phyloP scores from a whole-genome alignment of 30 jellyfish, hydroid and myxozoan genomes.

The Turritopsis rubra region DNA sequence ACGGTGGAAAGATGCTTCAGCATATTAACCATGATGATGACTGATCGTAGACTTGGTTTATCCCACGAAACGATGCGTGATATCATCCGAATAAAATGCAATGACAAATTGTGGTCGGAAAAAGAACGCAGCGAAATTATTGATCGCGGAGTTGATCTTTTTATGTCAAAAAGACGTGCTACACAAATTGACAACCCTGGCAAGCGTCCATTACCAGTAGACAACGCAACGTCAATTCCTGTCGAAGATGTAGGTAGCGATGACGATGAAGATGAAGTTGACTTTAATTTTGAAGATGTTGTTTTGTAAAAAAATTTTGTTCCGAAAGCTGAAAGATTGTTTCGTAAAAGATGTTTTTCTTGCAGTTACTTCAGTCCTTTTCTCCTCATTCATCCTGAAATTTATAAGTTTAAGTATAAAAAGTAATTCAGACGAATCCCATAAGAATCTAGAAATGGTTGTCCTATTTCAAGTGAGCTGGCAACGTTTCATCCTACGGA shows the following conservation, averaged over 20 bases:
- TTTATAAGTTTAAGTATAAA: no score
- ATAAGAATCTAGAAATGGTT: no score
- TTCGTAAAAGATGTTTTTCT: no score
- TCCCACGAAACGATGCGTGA: constrained; percentile 43
- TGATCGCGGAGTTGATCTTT: not conserved
- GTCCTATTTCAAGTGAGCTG: no score
- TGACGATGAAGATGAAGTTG: constrained; percentile 3
- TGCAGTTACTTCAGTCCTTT: no score
- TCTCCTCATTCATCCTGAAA: no score
- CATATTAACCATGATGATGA: constrained; percentile 31
- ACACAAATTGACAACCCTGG: not conserved
- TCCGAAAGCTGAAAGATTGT: no score
- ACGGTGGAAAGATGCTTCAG: constrained; percentile 50
- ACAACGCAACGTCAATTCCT: not conserved
- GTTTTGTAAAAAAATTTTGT: not conserved
- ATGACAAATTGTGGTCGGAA: constrained; percentile 35
- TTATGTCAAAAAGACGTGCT: not conserved
- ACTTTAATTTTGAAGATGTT: not conserved
- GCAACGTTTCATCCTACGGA: no score
- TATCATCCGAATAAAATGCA: constrained; percentile 20
- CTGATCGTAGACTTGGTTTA: constrained; percentile 40
- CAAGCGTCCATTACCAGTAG: not conserved
- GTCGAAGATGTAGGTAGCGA: not conserved
- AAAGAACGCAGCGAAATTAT: not conserved
- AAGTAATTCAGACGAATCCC: no score